Evolutionary conservation across 2,113 vertebrate species (phyloP).

Genomic region (Noctilio leporinus): DNA sequence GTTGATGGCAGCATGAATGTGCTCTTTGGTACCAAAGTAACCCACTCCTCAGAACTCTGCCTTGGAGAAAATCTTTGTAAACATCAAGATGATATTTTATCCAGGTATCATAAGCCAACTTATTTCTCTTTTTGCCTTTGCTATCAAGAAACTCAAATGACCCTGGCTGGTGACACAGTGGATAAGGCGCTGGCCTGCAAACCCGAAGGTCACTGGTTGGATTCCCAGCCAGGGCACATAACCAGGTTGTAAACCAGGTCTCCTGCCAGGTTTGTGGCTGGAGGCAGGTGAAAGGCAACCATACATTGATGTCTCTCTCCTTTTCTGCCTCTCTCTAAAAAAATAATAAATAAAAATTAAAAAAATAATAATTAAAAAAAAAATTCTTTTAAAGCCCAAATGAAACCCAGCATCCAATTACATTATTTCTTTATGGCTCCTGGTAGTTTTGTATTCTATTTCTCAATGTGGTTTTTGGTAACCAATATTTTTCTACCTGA

Average conservation of each 20-base stretch:
- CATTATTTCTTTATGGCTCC: background rate
- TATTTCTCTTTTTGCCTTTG: background rate
- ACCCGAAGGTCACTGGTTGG: too few relatives aligned
- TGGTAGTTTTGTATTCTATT: background rate
- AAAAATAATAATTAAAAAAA: too few relatives aligned
- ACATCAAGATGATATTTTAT: background rate
- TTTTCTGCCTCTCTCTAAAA: too few relatives aligned
- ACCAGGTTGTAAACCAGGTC: too few relatives aligned
- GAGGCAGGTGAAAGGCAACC: too few relatives aligned
- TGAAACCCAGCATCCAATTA: background rate
- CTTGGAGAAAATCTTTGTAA: background rate
- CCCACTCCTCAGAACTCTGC: background rate
- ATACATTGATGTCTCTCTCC: too few relatives aligned
- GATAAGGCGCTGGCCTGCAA: too few relatives aligned
- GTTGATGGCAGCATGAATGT: background rate
- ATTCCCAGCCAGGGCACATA: too few relatives aligned
- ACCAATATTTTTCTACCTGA: background rate
- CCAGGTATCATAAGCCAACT: background rate
- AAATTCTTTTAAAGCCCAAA: too few relatives aligned
- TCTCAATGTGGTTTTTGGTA: background rate
- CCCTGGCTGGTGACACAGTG: too few relatives aligned
- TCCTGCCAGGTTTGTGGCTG: too few relatives aligned
- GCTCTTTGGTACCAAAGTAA: background rate
- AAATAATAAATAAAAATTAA: too few relatives aligned
- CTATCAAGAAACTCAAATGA: background rate